Base-by-base conservation (phyloP, 64 coral and sea anemone species). In the Montipora capricornis region DNA sequence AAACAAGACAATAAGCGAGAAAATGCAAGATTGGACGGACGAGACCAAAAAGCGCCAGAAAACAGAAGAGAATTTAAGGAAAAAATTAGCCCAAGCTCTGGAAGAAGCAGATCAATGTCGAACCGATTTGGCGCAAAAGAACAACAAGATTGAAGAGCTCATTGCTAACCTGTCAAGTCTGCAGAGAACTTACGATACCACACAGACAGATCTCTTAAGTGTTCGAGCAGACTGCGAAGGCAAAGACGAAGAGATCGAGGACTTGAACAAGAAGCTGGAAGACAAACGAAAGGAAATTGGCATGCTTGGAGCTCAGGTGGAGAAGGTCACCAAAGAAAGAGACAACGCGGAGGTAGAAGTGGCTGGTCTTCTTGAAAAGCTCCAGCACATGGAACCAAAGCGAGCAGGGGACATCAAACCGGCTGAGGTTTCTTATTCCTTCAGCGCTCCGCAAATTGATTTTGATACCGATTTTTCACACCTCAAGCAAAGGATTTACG, bases 341-440 rank as follows among this genome's bases (percentile, higher is more conserved):
- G 88, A 97, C 58, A 90, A 97, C 47, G 62, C 90, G 8, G 96
- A 91, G 8, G 75, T 97, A 83, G 59, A 97, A 82, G 51, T 97
- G 1, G 93, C 89, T 74, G 93, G 96, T 55, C 49, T 97, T 9
- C 83, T 95, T 24, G 96, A 97, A 24, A 81, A 94, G 48, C 81
- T 94, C 58, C 68, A 78, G 64, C 74, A 77, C 47, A 79, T 97
- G 80, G 89, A 97, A 48, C 91, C 84, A 19, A 87, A 77, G 48
- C 74, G 80, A 16, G 74, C 50, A 7, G 37, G 66, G 7, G 93
- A 92, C 14, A 94, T 92, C 10, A 80, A 87, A 60, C 88, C 87
- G 20, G 87, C 71, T 48, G 83, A 93, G 47, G 66, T 50, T 8
- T 50, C 82, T 4, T 49, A 71, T 49, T 71, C 82, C 6, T 49